Evolutionary conservation across 2,888 invertebrate species (phyloP).

Genomic region (Drosophila algonquin): DNA sequence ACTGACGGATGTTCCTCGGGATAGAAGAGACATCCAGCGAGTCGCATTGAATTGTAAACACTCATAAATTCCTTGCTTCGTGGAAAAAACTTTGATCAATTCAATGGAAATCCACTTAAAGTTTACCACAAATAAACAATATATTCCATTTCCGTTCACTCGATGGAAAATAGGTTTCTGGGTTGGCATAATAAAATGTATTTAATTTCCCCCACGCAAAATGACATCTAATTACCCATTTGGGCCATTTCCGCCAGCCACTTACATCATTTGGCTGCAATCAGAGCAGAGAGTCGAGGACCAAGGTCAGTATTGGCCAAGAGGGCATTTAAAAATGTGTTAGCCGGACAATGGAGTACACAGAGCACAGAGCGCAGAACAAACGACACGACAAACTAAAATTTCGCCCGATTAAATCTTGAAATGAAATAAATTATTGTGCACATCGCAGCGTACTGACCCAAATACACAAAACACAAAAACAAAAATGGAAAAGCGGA

Average conservation of each 20-base stretch:
- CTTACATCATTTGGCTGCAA: slow-evolving; percentile 48
- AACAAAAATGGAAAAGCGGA: slow-evolving; percentile 33
- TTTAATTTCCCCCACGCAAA: slow-evolving; percentile 11
- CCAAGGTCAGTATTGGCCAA: slow-evolving; percentile 56
- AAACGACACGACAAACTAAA: slow-evolving; percentile 48
- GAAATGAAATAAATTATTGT: slow-evolving; percentile 71
- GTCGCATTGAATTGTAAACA: slow-evolving; percentile 31
- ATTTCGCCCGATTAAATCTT: slow-evolving; percentile 61
- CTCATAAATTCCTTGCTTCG: slow-evolving; percentile 6
- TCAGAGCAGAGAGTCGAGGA: slow-evolving; percentile 17
- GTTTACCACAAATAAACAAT: not conserved
- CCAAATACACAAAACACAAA: slow-evolving; percentile 54
- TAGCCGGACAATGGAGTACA: slow-evolving; percentile 9
- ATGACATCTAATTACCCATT: slow-evolving; percentile 31
- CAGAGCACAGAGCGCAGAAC: slow-evolving; percentile 13
- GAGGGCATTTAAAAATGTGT: slow-evolving; percentile 58
- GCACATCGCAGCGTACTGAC: slow-evolving; percentile 66
- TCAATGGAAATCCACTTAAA: not conserved
- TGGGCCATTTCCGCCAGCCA: slow-evolving; percentile 6
- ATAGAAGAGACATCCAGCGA: slow-evolving; percentile 26
- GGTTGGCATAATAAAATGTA: slow-evolving; percentile 13
- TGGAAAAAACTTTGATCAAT: slow-evolving; percentile 15
- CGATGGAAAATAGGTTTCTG: not conserved
- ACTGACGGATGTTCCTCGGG: slow-evolving; percentile 27
- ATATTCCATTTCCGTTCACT: not conserved